Evolutionary conservation across 2,113 vertebrate species (phyloP).

Genomic region (Melierax canorus): DNA sequence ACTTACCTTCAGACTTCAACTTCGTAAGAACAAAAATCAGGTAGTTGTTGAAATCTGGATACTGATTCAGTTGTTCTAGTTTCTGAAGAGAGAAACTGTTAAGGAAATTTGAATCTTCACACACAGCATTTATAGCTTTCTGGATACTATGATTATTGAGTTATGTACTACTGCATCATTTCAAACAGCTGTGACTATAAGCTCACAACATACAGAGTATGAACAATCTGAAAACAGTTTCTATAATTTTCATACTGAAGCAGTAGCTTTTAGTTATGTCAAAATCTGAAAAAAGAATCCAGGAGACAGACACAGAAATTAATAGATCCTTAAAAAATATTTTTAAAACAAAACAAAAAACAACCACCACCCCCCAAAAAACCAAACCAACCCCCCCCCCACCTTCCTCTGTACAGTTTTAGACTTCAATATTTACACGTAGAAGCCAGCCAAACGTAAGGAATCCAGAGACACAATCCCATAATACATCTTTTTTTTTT

Average conservation of each 20-base stretch:
- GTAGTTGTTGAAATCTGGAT: constrained; percentile 97
- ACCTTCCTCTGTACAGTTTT: neutral
- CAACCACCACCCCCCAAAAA: too few species aligned
- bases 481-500: neutral
- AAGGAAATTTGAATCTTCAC: constrained; percentile 70
- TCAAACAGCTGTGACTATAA: neutral
- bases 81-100: constrained; percentile 81
- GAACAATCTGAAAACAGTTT: neutral
- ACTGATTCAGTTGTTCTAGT: constrained; percentile 97
- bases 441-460: neutral
- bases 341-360: neutral
- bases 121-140: neutral
- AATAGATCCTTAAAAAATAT: neutral
- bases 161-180: neutral
- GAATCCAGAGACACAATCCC: neutral
- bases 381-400: neutral
- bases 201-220: neutral
- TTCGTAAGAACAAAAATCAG: constrained; percentile 97
- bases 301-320: neutral
- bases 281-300: neutral
- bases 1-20: constrained; percentile 94
- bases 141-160: neutral
- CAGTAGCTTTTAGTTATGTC: neutral
- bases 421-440: neutral
- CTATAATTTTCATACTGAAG: neutral